Evolutionary conservation across 1,140 invertebrate genomes (phyloP).

Genomic region (Papilio helenus): DNA sequence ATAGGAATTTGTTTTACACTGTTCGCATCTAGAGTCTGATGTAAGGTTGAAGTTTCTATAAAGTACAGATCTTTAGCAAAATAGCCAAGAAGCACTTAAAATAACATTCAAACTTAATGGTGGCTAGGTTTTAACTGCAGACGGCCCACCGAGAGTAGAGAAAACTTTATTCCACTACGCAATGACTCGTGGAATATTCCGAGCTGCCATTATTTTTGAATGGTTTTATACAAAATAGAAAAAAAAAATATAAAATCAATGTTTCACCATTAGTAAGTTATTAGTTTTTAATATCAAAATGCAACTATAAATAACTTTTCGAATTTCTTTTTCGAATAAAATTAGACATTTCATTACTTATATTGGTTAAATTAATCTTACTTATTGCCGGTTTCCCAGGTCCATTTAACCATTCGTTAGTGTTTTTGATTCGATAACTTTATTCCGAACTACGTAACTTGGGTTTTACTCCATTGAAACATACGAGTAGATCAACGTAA

Average conservation of each 20-base stretch:
- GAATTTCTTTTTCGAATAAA: no score
- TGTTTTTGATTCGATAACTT: no score
- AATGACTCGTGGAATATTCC: neutral
- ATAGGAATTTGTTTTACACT: conserved; percentile 22
- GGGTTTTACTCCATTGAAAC: no score
- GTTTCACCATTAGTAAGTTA: no score
- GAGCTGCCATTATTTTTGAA: neutral
- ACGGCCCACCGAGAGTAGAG: neutral
- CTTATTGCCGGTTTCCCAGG: no score
- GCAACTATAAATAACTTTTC: no score
- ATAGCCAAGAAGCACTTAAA: neutral
- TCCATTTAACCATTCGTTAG: no score
- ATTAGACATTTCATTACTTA: no score
- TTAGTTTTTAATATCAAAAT: no score
- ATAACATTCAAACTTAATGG: neutral
- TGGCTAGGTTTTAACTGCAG: neutral
- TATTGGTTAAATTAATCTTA: no score
- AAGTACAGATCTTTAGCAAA: neutral
- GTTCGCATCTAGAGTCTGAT: neutral
- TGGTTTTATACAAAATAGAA: neutral
- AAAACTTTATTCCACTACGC: neutral
- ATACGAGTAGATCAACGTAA: no score
- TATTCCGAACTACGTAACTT: no score
- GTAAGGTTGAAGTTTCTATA: neutral
- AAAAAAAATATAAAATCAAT: neutral